A percentile compares a stretch with the other conserved stretches of the same genome.
phyloP scores from a whole-genome alignment of 2,113 vertebrate species.

The Lepus timidus region DNA sequence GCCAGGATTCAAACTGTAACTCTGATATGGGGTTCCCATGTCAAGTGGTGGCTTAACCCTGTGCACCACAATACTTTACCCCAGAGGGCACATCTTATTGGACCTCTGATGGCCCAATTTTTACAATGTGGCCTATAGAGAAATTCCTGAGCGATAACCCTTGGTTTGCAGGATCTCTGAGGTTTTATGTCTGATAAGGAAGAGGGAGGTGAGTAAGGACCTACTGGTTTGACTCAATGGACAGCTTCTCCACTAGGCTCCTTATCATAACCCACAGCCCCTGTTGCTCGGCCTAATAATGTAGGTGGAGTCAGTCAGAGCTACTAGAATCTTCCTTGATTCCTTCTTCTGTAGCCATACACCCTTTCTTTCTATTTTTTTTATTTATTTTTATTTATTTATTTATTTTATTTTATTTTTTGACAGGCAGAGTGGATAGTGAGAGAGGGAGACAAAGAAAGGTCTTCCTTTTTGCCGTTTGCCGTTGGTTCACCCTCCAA shows the following conservation, averaged over 20 bases:
- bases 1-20: too few species aligned
- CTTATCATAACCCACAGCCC: neutral
- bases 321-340: slow-evolving; percentile 4
- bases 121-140: neutral
- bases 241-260: neutral
- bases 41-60: too few species aligned
- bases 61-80: too few species aligned
- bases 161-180: slow-evolving; percentile 35
- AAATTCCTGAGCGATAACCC: neutral
- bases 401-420: too few species aligned
- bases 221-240: neutral
- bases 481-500: too few species aligned
- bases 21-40: too few species aligned
- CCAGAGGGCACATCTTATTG: neutral
- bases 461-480: too few species aligned
- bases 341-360: neutral
- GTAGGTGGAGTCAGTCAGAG: neutral
- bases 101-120: neutral
- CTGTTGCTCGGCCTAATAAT: neutral
- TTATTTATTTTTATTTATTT: neutral
- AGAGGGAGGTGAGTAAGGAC: neutral
- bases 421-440: too few species aligned
- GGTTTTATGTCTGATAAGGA: slow-evolving; percentile 31
- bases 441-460: too few species aligned
- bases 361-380: neutral